Evolutionary conservation across 2,888 invertebrate species (phyloP), one percentile per base, ranked within the genome.

Genomic region (Tenthredo livida): DNA sequence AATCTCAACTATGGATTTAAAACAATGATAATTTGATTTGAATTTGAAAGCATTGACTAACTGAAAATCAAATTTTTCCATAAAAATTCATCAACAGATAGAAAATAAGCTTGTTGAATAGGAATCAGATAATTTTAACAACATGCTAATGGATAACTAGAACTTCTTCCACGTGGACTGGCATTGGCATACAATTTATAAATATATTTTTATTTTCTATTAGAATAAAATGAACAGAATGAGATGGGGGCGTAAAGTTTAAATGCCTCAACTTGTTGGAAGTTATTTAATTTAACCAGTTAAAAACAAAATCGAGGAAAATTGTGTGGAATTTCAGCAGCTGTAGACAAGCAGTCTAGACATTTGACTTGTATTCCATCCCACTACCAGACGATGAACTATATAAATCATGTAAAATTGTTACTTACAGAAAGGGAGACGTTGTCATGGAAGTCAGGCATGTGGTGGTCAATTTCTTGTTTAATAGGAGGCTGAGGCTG

Each of bases 381-480:
- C 33, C 33, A 6, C 1, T 75, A 84, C 29, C 73, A n/a, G 12
- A 80, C 9, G 54, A 80, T 84, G 47, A 85, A 84, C n/a, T 29
- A 67, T 29, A 65, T 67, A 47, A 67, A 58, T 40, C 7, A 47
- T 58, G 12, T 47, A 37, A 61, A 43, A 40, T n/a, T 47, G 37
- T 37, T 89, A 90, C 93, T 93, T 90, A 93, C 93, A 88, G 93
- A 91, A 88, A 94, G 90, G 91, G 94, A 93, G 89, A 93, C 92
- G 89, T 93, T 93, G 90, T 93, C 91, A 89, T 93, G 93, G 89
- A 93, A 93, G 89, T 94, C 94, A 87, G 94, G 92, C 90, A 94
- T 91, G 85, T 93, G 93, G 92, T 95, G 95, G 86, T 93, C 93
- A 86, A 95, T 94, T 93, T 96, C 96, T 93, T 96, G 96, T 93